Conservation (phyloP, 2,797 vertebrate species). For the Syngnathus acus region DNA sequence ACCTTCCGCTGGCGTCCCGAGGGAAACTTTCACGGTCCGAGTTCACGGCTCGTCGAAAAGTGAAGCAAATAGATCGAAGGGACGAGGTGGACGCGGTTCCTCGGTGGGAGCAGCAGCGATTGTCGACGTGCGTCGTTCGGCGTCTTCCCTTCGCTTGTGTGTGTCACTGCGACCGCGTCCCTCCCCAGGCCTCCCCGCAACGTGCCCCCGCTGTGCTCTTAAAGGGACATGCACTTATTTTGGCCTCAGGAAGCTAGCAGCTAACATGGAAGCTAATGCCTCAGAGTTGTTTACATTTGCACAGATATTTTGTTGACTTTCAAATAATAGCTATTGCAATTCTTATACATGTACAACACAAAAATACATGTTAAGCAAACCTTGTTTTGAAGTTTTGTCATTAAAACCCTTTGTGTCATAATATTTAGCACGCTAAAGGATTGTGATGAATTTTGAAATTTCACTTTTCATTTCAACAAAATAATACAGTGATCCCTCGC, state of each 20-base stretch:
- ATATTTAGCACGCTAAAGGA: background rate
- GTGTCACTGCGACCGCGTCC: constrained; percentile 20
- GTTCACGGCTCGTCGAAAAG: constrained; percentile 14
- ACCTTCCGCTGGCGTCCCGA: background rate
- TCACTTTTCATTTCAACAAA: too few relatives aligned
- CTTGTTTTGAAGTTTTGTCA: too few relatives aligned
- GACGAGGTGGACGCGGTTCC: background rate
- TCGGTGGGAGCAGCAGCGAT: background rate
- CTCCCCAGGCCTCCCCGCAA: background rate
- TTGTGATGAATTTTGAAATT: too few relatives aligned
- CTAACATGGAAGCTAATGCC: background rate
- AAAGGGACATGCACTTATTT: constrained; percentile 53
- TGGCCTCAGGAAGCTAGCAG: background rate
- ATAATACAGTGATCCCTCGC: too few relatives aligned
- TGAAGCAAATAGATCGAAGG: background rate
- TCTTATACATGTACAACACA: too few relatives aligned
- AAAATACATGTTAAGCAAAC: too few relatives aligned
- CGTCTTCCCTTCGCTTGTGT: constrained; percentile 28
- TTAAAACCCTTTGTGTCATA: too few relatives aligned
- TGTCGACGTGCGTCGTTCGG: constrained; percentile 1
- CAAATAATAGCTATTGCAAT: too few relatives aligned
- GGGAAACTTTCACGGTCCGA: constrained; percentile 26
- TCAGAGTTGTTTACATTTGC: background rate
- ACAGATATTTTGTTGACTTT: background rate
- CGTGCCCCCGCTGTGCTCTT: constrained; percentile 43